Conservation (phyloP, 2,113 vertebrate genomes). For the Danionella cerebrum region DNA sequence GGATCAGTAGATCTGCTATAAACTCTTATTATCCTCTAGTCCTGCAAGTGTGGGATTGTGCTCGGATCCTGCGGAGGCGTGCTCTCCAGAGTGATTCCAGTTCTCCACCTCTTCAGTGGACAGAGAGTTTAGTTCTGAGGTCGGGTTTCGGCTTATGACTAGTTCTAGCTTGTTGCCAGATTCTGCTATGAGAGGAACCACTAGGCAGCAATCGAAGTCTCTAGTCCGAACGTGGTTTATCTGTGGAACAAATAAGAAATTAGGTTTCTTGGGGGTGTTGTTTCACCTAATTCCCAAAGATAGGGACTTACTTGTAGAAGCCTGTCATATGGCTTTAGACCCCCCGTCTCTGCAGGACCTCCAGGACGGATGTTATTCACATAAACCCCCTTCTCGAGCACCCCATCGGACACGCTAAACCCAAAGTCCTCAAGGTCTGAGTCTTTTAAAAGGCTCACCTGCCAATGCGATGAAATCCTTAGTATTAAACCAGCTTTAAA, state of each 20-base stretch:
- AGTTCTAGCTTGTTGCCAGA: constrained; percentile 93
- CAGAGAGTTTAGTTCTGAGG: constrained; percentile 48
- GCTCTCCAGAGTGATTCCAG: constrained; percentile 61
- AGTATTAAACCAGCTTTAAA: background rate
- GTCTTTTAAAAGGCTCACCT: constrained; percentile 89
- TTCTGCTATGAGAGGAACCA: constrained; percentile 93
- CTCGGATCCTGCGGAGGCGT: constrained; percentile 33
- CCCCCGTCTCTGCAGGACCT: constrained; percentile 82
- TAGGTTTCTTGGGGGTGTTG: too few species aligned
- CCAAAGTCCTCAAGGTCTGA: constrained; percentile 90
- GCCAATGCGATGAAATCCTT: background rate
- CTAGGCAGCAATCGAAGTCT: constrained; percentile 97
- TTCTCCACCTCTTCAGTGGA: constrained; percentile 60
- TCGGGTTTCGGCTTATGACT: constrained; percentile 90
- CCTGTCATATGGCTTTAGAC: constrained; percentile 84
- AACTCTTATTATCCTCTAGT: constrained; percentile 71
- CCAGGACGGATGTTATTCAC: constrained; percentile 86
- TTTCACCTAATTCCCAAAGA: background rate
- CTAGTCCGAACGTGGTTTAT: constrained; percentile 94
- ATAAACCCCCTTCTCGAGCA: constrained; percentile 92
- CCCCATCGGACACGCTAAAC: constrained; percentile 94
- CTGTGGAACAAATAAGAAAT: constrained; percentile 52
- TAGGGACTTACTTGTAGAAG: constrained; percentile 79
- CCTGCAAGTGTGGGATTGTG: constrained; percentile 51
- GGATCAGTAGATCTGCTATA: constrained; percentile 74